Evolutionary conservation across 2,797 vertebrate species (phyloP).

Genomic region (Erpetoichthys calabaricus): DNA sequence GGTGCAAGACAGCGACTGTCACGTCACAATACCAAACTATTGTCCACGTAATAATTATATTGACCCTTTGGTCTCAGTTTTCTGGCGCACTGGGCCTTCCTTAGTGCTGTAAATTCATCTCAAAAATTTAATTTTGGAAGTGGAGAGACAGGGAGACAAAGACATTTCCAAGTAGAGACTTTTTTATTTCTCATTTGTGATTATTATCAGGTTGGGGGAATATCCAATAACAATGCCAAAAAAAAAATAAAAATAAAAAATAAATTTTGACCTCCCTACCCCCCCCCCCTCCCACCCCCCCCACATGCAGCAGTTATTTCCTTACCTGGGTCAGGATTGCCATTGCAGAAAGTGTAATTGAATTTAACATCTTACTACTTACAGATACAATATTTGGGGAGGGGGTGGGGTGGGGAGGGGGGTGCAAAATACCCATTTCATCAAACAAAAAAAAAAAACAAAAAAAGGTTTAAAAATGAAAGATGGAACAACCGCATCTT

Average conservation of each 20-base stretch:
- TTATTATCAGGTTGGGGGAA: constrained; percentile 67
- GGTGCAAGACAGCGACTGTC: no score
- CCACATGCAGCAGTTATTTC: constrained; percentile 38
- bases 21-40: no score
- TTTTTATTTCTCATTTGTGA: constrained; percentile 88
- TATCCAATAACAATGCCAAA: constrained; percentile 37
- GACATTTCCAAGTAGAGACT: no score
- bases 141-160: no score
- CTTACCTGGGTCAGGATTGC: constrained; percentile 84
- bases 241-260: constrained; percentile 24
- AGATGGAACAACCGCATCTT: constrained; percentile 4
- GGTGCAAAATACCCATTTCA: constrained; percentile 14
- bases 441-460: background rate
- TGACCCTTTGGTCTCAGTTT: no score
- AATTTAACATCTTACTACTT: constrained; percentile 51
- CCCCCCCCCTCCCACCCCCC: constrained; percentile 4
- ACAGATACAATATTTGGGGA: constrained; percentile 43
- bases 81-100: no score
- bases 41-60: no score
- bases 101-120: no score
- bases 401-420: no score
- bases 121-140: no score
- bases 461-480: background rate
- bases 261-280: constrained; percentile 32
- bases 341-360: constrained; percentile 41